Percentiles rank a stretch among this genome's conserved stretches.
phyloP scores from a whole-genome alignment of 1,140 invertebrate species.

The Drosophila novamexicana region DNA sequence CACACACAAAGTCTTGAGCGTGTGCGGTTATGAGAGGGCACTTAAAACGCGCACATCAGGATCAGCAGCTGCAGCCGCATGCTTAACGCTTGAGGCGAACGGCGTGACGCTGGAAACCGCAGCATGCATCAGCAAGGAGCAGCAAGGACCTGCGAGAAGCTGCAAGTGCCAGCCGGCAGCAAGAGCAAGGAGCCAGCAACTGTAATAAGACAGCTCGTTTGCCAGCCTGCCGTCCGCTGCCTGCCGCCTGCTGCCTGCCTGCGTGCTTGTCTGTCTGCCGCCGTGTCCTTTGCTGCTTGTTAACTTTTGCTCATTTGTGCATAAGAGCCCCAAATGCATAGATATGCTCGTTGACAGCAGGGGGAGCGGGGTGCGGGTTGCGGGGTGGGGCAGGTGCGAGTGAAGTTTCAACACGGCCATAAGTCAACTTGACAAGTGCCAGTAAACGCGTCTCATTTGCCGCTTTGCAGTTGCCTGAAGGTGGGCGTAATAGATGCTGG shows the following conservation, averaged over 20 bases:
- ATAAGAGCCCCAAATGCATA: slow-evolving; percentile 41
- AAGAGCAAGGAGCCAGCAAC: slow-evolving; percentile 38
- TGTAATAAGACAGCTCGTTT: slow-evolving; percentile 79
- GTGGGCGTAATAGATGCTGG: slow-evolving; percentile 16
- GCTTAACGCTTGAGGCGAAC: slow-evolving; percentile 51
- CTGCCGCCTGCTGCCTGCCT: slow-evolving; percentile 1
- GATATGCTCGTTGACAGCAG: slow-evolving; percentile 14
- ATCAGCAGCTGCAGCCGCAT: slow-evolving; percentile 49
- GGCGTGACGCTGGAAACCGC: slow-evolving; percentile 52
- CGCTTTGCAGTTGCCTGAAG: not conserved
- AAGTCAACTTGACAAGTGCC: slow-evolving; percentile 67
- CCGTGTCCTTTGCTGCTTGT: slow-evolving; percentile 45
- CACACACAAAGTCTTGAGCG: slow-evolving; percentile 1
- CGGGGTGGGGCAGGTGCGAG: slow-evolving; percentile 31
- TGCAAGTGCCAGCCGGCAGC: not conserved
- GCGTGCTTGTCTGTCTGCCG: not conserved
- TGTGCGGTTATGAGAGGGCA: slow-evolving; percentile 47
- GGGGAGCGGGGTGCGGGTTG: not conserved
- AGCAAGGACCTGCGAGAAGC: not conserved
- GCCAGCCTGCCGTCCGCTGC: slow-evolving; percentile 32
- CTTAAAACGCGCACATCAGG: slow-evolving; percentile 48
- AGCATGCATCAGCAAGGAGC: slow-evolving; percentile 9
- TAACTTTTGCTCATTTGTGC: slow-evolving; percentile 78
- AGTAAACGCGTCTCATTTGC: slow-evolving; percentile 48
- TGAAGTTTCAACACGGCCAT: slow-evolving; percentile 48